phyloP scores from a whole-genome alignment of 2,113 vertebrate genomes.

The Romanogobio albipinnatus region DNA sequence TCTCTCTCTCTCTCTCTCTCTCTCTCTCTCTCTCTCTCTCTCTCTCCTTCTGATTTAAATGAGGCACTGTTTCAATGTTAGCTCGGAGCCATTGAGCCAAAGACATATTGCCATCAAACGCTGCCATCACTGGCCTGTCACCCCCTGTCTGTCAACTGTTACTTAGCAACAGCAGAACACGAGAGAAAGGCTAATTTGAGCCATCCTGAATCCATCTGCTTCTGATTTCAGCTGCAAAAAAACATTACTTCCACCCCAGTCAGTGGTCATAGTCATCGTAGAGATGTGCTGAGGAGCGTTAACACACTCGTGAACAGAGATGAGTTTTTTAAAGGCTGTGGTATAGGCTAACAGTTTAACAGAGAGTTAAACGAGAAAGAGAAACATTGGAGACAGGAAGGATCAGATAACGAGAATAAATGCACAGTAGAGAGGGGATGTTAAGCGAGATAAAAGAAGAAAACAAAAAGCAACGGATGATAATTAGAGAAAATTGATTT shows the following conservation, averaged over 20 bases:
- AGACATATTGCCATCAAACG: constrained; percentile 63
- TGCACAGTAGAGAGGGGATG: not conserved
- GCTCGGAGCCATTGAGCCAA: constrained; percentile 52
- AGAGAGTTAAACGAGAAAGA: constrained; percentile 39
- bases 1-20: too few relatives aligned
- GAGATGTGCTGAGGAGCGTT: constrained; percentile 23
- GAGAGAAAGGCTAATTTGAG: constrained; percentile 60
- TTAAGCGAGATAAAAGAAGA: constrained; percentile 17
- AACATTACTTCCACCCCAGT: constrained; percentile 58
- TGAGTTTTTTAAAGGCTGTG: constrained; percentile 18
- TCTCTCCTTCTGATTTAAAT: constrained; percentile 47
- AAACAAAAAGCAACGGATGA: constrained; percentile 25
- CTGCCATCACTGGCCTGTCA: constrained; percentile 62
- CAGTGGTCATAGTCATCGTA: constrained; percentile 58
- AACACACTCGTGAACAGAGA: constrained; percentile 32
- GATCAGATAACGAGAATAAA: constrained; percentile 49
- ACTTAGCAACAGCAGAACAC: constrained; percentile 64
- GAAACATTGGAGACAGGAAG: constrained; percentile 48
- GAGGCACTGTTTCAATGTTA: constrained; percentile 50
- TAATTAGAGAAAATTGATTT: constrained; percentile 29
- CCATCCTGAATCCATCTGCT: constrained; percentile 62
- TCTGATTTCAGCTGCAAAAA: constrained; percentile 54
- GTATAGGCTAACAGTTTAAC: constrained; percentile 43
- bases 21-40: constrained; percentile 10
- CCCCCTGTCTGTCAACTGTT: constrained; percentile 62